These are phyloP conservation scores for Plutomurus gul DNA, from an alignment of 1,140 invertebrate genomes.

Conservation along the genomic window DNA sequence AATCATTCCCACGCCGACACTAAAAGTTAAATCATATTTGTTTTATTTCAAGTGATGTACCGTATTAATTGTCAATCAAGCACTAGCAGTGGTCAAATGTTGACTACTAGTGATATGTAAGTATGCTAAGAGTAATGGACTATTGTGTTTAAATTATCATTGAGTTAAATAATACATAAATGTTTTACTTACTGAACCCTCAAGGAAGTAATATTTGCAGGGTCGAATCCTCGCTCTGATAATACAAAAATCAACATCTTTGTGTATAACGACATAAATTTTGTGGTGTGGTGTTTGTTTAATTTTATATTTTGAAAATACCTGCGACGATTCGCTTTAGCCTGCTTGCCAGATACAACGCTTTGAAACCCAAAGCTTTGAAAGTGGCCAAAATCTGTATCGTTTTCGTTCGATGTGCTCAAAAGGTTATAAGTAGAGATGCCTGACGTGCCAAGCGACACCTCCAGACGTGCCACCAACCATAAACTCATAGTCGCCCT, in stretches of 20 bases:
- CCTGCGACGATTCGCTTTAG: constrained; percentile 42
- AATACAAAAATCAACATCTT: background rate
- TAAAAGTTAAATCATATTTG: too few relatives aligned
- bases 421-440: constrained; percentile 4
- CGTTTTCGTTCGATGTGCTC: constrained; percentile 30
- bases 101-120: too few relatives aligned
- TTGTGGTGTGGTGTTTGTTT: too few relatives aligned
- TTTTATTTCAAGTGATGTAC: too few relatives aligned
- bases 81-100: too few relatives aligned
- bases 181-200: too few relatives aligned
- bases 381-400: constrained; percentile 47
- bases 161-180: too few relatives aligned
- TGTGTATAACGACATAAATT: too few relatives aligned
- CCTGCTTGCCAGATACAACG: constrained; percentile 33
- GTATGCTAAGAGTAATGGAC: too few relatives aligned
- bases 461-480: constrained; percentile 2
- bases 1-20: constrained; percentile 46
- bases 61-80: too few relatives aligned
- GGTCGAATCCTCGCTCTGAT: constrained; percentile 42
- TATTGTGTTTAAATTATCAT: too few relatives aligned
- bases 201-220: constrained; percentile 49
- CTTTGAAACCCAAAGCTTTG: background rate
- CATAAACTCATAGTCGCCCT: constrained; percentile 31
- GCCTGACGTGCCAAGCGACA: background rate
- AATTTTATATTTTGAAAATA: too few relatives aligned